phyloP scores from a whole-genome alignment of 37 sponge, comb jelly and placozoan genomes.

The Crambe crambe region DNA sequence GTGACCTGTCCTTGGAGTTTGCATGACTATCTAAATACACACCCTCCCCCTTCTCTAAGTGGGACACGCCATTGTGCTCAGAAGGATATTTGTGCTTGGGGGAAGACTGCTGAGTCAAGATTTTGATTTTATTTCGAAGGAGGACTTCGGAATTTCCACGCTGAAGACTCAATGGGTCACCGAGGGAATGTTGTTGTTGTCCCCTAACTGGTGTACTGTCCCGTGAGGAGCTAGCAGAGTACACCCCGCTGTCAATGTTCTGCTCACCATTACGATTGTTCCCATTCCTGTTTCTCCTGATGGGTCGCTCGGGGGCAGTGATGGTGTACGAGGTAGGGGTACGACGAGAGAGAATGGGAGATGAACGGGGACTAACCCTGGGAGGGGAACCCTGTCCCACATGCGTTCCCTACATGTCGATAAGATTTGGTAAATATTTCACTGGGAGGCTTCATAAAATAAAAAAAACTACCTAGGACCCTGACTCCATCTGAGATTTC shows the following conservation, averaged over 20 bases:
- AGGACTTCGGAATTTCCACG: background rate
- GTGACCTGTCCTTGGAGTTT: background rate
- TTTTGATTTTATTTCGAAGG: background rate
- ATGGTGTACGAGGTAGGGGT: background rate
- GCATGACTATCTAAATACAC: background rate
- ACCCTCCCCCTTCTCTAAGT: background rate
- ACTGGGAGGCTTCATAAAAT: no score
- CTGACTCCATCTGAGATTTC: no score
- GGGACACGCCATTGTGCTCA: background rate
- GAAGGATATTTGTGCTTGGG: background rate
- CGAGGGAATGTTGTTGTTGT: background rate
- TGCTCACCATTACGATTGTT: background rate
- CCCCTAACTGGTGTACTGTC: slow-evolving; percentile 1
- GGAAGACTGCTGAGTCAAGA: background rate
- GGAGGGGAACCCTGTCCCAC: background rate
- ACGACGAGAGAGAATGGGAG: slow-evolving; percentile 9
- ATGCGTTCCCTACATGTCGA: no score
- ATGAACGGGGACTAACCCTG: background rate
- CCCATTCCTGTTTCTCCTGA: background rate
- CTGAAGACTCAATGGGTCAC: background rate
- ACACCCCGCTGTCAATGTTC: slow-evolving; percentile 2
- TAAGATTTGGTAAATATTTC: no score
- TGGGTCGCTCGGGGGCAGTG: background rate
- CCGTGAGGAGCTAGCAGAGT: slow-evolving; percentile 3
- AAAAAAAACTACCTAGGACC: no score